phyloP scores from a whole-genome alignment of 2,113 vertebrate genomes.

The Trochalopteron elliotii region DNA sequence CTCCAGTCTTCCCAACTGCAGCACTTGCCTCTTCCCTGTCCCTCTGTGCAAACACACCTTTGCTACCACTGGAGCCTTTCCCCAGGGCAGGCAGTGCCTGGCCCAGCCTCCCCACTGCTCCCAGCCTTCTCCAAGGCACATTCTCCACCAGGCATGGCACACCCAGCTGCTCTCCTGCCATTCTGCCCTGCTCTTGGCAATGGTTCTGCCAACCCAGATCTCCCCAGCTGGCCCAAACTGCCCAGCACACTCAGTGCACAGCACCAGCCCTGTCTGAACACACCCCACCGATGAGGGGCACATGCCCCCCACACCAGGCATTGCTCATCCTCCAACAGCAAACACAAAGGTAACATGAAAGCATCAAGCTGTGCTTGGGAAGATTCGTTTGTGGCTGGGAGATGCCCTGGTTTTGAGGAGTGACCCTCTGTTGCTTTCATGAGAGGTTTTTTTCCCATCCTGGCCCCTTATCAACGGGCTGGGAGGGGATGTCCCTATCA shows the following conservation, averaged over 20 bases:
- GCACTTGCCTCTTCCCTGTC: neutral
- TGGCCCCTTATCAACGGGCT: neutral
- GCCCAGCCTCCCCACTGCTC: neutral
- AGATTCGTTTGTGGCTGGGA: neutral
- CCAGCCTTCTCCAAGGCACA: neutral
- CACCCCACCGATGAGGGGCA: rapidly evolving
- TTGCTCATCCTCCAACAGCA: neutral
- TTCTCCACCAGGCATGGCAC: neutral
- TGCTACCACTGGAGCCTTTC: neutral
- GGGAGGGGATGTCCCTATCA: neutral
- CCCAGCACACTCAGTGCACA: rapidly evolving
- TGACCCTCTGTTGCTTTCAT: neutral
- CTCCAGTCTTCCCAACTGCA: neutral
- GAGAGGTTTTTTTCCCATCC: neutral
- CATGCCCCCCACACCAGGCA: rapidly evolving
- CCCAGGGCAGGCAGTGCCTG: rapidly evolving
- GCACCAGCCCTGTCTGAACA: neutral
- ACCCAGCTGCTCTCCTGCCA: neutral
- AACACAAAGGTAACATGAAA: neutral
- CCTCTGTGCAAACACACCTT: neutral
- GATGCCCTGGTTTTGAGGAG: neutral
- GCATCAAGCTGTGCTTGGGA: neutral
- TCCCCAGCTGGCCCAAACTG: neutral
- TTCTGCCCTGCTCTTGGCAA: neutral
- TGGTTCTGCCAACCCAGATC: neutral